Evolutionary conservation across 2,797 vertebrate species (phyloP).

Genomic region (Platalea minor): DNA sequence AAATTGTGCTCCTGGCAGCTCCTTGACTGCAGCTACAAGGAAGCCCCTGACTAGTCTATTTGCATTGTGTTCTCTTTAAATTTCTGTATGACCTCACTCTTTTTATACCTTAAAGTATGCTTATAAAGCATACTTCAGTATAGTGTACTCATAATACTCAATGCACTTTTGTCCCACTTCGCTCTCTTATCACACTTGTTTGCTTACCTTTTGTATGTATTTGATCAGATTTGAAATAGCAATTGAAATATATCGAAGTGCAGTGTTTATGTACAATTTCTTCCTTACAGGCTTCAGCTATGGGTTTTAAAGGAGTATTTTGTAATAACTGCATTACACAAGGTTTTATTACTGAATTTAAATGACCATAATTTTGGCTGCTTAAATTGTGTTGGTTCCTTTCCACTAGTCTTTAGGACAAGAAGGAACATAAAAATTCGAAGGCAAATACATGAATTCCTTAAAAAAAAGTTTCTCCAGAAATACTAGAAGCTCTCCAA

Average conservation of each 20-base stretch:
- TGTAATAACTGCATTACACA: not conserved
- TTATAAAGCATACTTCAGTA: not conserved
- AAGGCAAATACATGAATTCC: not conserved
- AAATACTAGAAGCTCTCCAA: not conserved
- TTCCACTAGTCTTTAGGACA: not conserved
- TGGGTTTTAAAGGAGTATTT: not conserved
- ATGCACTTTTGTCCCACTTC: not conserved
- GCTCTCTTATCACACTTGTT: not conserved
- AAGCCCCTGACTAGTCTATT: not conserved
- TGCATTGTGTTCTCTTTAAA: not conserved
- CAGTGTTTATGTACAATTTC: not conserved
- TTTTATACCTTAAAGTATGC: not conserved
- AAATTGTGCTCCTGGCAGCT: not conserved
- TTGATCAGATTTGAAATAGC: not conserved
- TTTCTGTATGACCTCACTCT: not conserved
- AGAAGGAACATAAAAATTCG: not conserved
- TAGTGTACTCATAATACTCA: not conserved
- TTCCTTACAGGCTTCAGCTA: not conserved
- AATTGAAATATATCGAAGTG: not conserved
- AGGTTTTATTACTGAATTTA: not conserved
- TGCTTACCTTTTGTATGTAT: not conserved
- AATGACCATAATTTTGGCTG: not conserved
- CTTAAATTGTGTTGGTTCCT: not conserved
- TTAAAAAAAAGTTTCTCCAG: not conserved
- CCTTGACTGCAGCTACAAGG: not conserved